Base-by-base conservation (phyloP, 2,888 invertebrate species). In the Gari tellinella region DNA sequence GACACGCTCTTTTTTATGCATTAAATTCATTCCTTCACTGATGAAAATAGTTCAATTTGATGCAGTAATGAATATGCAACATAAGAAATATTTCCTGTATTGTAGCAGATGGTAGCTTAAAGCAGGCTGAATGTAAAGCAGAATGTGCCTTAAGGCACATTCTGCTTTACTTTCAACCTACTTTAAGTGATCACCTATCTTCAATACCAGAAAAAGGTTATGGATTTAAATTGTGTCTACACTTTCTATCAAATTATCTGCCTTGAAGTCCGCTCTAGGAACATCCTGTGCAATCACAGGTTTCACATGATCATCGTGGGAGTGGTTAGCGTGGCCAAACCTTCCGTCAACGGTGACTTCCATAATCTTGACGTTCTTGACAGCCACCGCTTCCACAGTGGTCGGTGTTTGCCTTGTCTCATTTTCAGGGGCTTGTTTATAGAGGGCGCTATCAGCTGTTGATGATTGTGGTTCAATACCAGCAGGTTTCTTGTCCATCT, bases 271-370 rank as follows among this genome's bases (percentile, higher is more conserved):
- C 12, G 51, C 53, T 12, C 48, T 38, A 8, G 53, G 21, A 25
- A 60, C 48, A 17, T 63, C 52, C n/a, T 56, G 53, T 14, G 56
- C 58, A 15, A 70, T 43, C 17, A 52, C 64, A 2, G 64, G 21
- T 25, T 72, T 52, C 37, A 64, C 55, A n/a, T 53, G 62, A 26
- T 62, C 72, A 45, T 74, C 66, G 10, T 55, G 43, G 0, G 80
- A 74, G 41, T 69, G 66, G 51, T 79, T 82, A 7, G 67, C 41
- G 23, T 80, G 72, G 15, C 77, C 75, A 48, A 83, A 72, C 2
- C 79, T 45, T 12, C 79, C 72, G 45, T 83, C 83, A 10, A 83
- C 83, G 14, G 83, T 83, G 7, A 83, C 81, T 26, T 73, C 64
- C 21, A 83, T 73, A 21, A 81, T 73, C 17, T 80, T 72, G 0